Percentiles rank a stretch among this genome's conserved stretches.
Conservation (phyloP, 2,113 vertebrate genomes). For the Uropsilus gracilis region DNA sequence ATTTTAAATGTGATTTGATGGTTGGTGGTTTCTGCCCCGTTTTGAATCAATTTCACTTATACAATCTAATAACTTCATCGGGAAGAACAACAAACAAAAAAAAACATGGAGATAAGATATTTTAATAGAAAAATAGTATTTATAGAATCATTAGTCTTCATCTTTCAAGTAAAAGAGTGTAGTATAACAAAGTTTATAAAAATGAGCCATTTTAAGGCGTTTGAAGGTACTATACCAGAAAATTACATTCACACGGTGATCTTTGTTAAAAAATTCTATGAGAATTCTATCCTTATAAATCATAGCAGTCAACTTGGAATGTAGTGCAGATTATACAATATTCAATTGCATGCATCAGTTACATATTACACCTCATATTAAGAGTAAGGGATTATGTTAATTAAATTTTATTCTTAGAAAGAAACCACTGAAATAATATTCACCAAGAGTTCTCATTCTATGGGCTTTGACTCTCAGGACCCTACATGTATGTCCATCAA, state of each 20-base stretch:
- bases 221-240: not conserved
- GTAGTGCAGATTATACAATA: not conserved
- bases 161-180: not conserved
- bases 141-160: not conserved
- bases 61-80: too few species aligned
- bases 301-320: not conserved
- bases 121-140: not conserved
- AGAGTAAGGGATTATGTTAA: not conserved
- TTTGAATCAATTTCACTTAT: too few species aligned
- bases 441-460: not conserved
- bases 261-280: not conserved
- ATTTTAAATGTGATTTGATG: too few species aligned
- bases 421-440: not conserved
- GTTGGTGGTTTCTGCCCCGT: too few species aligned
- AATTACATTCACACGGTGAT: not conserved
- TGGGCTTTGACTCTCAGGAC: not conserved
- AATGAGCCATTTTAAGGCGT: not conserved
- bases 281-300: not conserved
- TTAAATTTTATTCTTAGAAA: not conserved
- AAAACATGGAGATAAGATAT: not conserved
- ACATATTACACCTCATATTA: not conserved
- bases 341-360: not conserved
- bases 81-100: not conserved
- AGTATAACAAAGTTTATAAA: not conserved
- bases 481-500: not conserved